phyloP scores from a whole-genome alignment of 2,797 vertebrate species.

The Psittacula derbiana region DNA sequence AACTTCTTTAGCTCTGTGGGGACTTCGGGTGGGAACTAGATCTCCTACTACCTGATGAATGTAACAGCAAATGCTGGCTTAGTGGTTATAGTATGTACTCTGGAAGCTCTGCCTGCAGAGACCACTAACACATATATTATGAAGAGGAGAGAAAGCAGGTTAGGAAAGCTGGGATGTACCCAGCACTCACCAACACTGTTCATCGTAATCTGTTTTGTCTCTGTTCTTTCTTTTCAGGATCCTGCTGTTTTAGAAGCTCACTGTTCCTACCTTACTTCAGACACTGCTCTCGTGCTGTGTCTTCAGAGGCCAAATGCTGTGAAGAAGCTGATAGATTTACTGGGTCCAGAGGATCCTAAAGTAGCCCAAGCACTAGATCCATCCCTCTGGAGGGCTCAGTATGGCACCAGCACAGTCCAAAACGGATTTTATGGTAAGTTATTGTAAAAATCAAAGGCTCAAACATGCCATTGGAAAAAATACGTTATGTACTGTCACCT shows the following conservation, averaged over 20 bases:
- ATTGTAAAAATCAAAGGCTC: not conserved
- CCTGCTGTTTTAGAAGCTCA: conserved; percentile 40
- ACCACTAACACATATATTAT: fast-evolving
- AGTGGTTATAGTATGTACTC: not conserved
- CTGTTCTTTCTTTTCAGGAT: conserved; percentile 32
- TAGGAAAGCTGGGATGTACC: not conserved
- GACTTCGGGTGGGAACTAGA: not conserved
- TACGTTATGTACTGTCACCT: not conserved
- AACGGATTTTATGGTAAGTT: conserved; percentile 74
- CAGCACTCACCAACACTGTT: not conserved
- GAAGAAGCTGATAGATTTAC: conserved; percentile 73
- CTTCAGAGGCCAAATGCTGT: conserved; percentile 77
- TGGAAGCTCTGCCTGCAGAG: not conserved
- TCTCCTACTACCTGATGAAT: not conserved
- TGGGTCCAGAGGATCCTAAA: conserved; percentile 69
- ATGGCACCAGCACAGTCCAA: conserved; percentile 54
- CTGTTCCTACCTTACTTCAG: conserved; percentile 63
- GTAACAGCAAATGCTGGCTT: not conserved
- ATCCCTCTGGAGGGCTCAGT: conserved; percentile 65
- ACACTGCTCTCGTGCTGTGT: conserved; percentile 73
- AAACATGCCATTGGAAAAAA: not conserved
- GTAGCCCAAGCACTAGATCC: conserved; percentile 51
- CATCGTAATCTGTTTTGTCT: not conserved
- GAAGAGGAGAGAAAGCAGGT: not conserved
- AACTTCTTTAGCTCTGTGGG: not conserved